A percentile compares a stretch with the other conserved stretches of the same genome.
Conservation (phyloP, 2,797 vertebrate species). For the Brachyrhaphis roseni region DNA sequence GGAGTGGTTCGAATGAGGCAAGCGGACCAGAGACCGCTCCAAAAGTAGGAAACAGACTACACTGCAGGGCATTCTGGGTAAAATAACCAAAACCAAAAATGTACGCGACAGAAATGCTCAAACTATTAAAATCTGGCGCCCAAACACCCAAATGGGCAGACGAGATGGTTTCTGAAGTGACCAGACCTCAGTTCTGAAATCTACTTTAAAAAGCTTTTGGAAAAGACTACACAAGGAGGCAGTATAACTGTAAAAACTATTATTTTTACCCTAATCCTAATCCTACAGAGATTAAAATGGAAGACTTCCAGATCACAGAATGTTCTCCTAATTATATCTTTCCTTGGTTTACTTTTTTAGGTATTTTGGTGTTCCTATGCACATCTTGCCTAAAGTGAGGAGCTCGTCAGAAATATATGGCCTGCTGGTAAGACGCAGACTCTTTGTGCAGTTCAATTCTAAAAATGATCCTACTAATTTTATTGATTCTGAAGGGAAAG, state of each 20-base stretch:
- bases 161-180: no score
- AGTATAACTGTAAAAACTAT: not conserved
- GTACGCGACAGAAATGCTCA: no score
- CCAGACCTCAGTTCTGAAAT: not conserved
- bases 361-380: conserved; percentile 96
- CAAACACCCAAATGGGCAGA: no score
- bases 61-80: no score
- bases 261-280: not conserved
- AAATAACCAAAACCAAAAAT: no score
- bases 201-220: not conserved
- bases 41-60: no score
- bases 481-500: not conserved
- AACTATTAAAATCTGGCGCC: no score
- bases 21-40: no score
- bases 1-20: no score
- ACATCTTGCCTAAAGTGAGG: conserved; percentile 92
- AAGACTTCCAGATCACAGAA: not conserved
- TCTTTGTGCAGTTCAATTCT: not conserved
- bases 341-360: conserved; percentile 65
- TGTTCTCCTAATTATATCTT: not conserved
- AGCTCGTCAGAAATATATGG: conserved; percentile 99
- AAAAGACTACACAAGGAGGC: not conserved
- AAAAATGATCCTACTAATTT: not conserved
- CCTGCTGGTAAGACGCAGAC: conserved; percentile 85
- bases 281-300: not conserved